Evolutionary conservation across 2,888 invertebrate species (phyloP).

Genomic region (Ditylenchus weischeri): DNA sequence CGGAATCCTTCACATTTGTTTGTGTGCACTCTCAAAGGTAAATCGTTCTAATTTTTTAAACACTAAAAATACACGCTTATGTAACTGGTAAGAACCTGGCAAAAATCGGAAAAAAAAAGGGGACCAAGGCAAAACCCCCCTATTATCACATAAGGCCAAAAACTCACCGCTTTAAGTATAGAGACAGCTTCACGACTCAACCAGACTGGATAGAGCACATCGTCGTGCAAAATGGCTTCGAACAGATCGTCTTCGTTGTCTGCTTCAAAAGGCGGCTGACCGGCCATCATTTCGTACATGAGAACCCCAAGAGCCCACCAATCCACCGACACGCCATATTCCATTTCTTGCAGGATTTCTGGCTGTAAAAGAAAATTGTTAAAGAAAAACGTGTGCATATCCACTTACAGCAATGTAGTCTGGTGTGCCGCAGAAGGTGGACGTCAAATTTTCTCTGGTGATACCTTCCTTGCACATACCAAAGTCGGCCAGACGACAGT

Average conservation of each 20-base stretch:
- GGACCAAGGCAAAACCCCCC: no score
- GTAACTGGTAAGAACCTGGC: no score
- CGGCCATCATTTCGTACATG: slow-evolving; percentile 91
- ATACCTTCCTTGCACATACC: slow-evolving; percentile 99
- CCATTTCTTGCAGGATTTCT: slow-evolving; percentile 82
- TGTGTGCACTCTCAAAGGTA: no score
- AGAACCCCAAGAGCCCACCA: slow-evolving; percentile 89
- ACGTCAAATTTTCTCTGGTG: slow-evolving; percentile 80
- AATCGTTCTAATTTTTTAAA: no score
- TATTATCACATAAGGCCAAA: no score
- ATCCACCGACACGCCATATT: slow-evolving; percentile 68
- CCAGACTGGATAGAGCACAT: slow-evolving; percentile 97
- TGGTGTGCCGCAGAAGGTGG: slow-evolving; percentile 92
- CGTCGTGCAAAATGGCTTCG: slow-evolving; percentile 94
- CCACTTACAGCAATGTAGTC: slow-evolving; percentile 88
- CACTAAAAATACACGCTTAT: no score
- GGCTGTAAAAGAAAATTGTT: slow-evolving; percentile 11
- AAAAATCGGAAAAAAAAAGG: no score
- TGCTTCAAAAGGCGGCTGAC: slow-evolving; percentile 98
- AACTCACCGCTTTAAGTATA: slow-evolving; percentile 73
- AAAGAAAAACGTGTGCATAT: not conserved
- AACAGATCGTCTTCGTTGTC: slow-evolving; percentile 99
- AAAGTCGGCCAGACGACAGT: slow-evolving; percentile 63
- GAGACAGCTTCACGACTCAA: slow-evolving; percentile 83
- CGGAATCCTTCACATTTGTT: no score